These are phyloP conservation scores for Etheostoma nigrum DNA, from an alignment of 2,797 vertebrate species.

Conservation along the genomic window DNA sequence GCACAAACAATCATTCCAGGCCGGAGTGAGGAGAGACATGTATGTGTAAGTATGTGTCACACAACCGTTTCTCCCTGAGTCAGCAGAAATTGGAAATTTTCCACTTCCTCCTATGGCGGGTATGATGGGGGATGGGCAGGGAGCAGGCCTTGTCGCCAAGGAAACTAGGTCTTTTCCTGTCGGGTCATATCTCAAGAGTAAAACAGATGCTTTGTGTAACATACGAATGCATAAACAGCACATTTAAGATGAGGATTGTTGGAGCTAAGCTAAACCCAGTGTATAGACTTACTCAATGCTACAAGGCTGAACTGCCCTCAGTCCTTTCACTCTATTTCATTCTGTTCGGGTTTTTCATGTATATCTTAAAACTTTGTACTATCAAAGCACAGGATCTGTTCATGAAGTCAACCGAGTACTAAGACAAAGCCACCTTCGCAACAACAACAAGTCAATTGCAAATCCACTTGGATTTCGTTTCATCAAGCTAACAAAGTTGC, in stretches of 20 bases:
- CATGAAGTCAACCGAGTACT: not conserved
- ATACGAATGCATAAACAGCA: conserved; percentile 37
- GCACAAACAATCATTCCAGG: conserved; percentile 41
- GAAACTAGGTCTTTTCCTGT: conserved; percentile 73
- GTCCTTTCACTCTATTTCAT: conserved; percentile 1
- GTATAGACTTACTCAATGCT: conserved; percentile 41
- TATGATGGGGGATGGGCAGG: conserved; percentile 34
- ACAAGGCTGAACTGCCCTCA: conserved; percentile 11
- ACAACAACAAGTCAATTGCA: conserved; percentile 9
- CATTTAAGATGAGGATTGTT: conserved; percentile 49
- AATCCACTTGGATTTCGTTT: conserved; percentile 15
- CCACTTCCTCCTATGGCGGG: conserved; percentile 61
- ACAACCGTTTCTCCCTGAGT: conserved; percentile 60
- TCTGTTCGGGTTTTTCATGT: conserved; percentile 37
- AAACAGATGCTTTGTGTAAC: conserved; percentile 68
- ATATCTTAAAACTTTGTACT: conserved; percentile 20
- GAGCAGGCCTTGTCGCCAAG: conserved; percentile 64
- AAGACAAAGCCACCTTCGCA: conserved; percentile 6
- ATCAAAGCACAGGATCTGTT: not conserved
- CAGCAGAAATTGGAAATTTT: conserved; percentile 69
- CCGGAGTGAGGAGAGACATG: conserved; percentile 55
- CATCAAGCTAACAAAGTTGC: conserved; percentile 22
- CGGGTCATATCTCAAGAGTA: conserved; percentile 57
- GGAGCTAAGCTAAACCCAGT: conserved; percentile 25
- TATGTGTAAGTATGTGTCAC: conserved; percentile 47